Evolutionary conservation across 2,888 invertebrate species (phyloP).

Genomic region (Minunthozetes semirufus): DNA sequence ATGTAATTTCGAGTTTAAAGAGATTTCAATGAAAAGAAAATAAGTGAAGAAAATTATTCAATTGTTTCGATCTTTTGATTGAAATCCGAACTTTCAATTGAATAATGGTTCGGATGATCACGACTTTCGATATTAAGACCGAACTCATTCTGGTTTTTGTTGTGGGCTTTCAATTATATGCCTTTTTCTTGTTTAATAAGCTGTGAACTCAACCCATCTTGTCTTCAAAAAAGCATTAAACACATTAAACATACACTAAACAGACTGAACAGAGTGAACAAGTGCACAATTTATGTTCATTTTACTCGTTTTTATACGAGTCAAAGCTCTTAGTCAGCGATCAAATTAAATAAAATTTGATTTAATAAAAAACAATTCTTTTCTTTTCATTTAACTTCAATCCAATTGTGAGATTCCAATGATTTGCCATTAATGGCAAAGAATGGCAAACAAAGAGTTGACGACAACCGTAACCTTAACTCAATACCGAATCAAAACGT

Average conservation of each 20-base stretch:
- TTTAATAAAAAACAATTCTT: neutral
- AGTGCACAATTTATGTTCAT: too few relatives aligned
- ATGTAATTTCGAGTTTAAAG: too few relatives aligned
- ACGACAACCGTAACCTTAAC: constrained; percentile 6
- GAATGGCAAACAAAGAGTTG: neutral
- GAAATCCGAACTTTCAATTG: neutral
- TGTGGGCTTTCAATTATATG: neutral
- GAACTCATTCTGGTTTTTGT: neutral
- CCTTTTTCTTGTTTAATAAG: too few relatives aligned
- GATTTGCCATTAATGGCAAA: neutral
- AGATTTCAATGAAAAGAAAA: neutral
- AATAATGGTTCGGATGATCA: neutral
- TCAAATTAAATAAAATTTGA: neutral
- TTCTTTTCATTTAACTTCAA: neutral
- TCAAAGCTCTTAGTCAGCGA: neutral
- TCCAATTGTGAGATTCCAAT: neutral
- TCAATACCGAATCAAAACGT: neutral
- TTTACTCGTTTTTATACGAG: neutral
- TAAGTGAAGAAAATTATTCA: neutral
- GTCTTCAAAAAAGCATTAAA: neutral
- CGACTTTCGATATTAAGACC: neutral
- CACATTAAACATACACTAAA: too few relatives aligned
- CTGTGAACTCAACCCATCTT: neutral
- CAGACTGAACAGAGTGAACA: too few relatives aligned
- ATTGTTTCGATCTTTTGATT: neutral